Base-by-base conservation (phyloP, 2,888 invertebrate species). In the Dynastes maya region DNA sequence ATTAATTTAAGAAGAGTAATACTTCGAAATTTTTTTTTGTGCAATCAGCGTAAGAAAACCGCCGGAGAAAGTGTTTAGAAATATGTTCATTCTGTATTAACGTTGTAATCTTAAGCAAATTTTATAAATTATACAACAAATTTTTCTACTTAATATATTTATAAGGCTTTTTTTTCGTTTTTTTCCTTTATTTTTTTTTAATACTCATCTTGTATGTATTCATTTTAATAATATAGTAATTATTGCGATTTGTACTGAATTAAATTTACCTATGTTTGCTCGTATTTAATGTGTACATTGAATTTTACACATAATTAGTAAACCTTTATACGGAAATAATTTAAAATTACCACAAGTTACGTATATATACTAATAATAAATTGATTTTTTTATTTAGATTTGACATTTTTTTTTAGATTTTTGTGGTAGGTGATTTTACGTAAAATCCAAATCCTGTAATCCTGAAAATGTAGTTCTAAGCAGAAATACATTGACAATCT, bases 91-190 rank as follows among this genome's bases (percentile, higher is more conserved):
- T 68, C 22, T 72, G 58, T 53, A 72, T 72, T 72, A 72, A 72
- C 72, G 58, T 72, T 72, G 72, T 72, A 72, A 72, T 72, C 27
- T 61, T 72, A 72, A 72, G 72, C 27, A 72, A 71, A 58, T 72
- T 72, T 72, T 72, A 72, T 72, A 72, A 72, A 72, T 72, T 72
- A 72, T 72, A 58, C 55, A 58, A 72, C 71, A 71, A 72, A 37
- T 61, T 72, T 72, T 72, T 72, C 72, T 72, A 72, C 72, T 72
- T 72, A 72, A 72, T 72, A 72, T 72, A 72, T 72, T 72, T 72
- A 58, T 72, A 72, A 72, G 58, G 40, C 40, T 58, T 72, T 72
- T 70, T 65, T 72, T 72, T 72, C 13, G 40, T 72, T 72, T 72
- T 72, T 72, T 40, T 71, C 9, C 37, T 58, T 58, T 37, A 37